A percentile compares a stretch with the other conserved stretches of the same genome.
These are phyloP conservation scores for Pseudochaenichthys georgianus DNA, from an alignment of 2,797 vertebrate genomes.

Conservation along the genomic window DNA sequence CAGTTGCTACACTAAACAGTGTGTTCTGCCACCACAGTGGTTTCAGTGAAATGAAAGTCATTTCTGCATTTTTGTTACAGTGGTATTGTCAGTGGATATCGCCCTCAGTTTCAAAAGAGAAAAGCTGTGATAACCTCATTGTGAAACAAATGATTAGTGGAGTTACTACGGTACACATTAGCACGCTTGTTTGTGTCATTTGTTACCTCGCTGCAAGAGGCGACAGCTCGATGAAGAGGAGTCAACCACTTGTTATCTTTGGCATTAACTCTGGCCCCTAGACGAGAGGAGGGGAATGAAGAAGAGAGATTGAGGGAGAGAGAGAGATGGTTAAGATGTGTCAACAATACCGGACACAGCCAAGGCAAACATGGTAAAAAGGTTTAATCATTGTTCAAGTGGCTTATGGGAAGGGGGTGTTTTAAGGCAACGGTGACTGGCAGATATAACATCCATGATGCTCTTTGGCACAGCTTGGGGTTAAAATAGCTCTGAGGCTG, in stretches of 20 bases:
- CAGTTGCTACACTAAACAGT: background rate
- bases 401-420: background rate
- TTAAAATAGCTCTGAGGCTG: slow-evolving; percentile 75
- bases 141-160: background rate
- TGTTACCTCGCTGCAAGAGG: slow-evolving; percentile 97
- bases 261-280: slow-evolving; percentile 99
- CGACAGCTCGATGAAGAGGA: slow-evolving; percentile 97
- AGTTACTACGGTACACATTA: slow-evolving; percentile 18
- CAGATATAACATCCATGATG: slow-evolving; percentile 46
- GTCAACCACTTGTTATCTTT: slow-evolving; percentile 99
- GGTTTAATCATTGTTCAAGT: slow-evolving; percentile 1
- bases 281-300: slow-evolving; percentile 36
- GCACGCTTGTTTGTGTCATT: slow-evolving; percentile 28
- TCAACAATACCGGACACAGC: background rate
- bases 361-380: slow-evolving; percentile 1
- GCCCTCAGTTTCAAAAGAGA: background rate
- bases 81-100: background rate
- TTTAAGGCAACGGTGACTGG: slow-evolving; percentile 26
- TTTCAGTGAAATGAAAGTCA: background rate
- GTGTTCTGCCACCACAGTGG: background rate
- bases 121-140: background rate
- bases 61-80: background rate
- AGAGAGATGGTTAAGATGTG: slow-evolving; percentile 5
- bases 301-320: background rate
- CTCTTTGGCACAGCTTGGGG: slow-evolving; percentile 47